Percentiles rank a stretch among this genome's conserved stretches.
Conservation (phyloP, 2,888 invertebrate genomes). For the Netelia inedita region DNA sequence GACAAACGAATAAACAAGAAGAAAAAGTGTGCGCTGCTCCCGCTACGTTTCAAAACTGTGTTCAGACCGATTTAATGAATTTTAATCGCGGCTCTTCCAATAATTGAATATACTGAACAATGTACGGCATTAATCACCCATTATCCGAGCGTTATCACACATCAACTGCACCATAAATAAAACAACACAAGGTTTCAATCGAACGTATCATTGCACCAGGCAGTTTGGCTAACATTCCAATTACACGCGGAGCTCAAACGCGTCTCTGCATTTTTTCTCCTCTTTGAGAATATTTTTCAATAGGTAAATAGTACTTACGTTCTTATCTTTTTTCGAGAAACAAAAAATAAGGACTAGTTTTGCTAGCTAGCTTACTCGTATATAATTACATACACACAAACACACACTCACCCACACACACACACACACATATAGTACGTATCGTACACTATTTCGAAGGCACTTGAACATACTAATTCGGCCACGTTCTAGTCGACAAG, state of each 20-base stretch:
- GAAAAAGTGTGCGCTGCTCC: slow-evolving; percentile 69
- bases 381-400: not conserved
- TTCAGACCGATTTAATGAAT: slow-evolving; percentile 79
- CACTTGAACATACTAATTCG: slow-evolving; percentile 70
- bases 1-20: slow-evolving; percentile 40
- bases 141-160: slow-evolving; percentile 46
- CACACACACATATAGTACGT: slow-evolving; percentile 16
- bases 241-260: slow-evolving; percentile 42
- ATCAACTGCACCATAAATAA: slow-evolving; percentile 30
- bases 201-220: slow-evolving; percentile 68
- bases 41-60: slow-evolving; percentile 81
- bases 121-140: slow-evolving; percentile 57
- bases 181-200: slow-evolving; percentile 41
- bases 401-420: not conserved
- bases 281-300: slow-evolving; percentile 51
- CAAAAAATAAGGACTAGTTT: slow-evolving; percentile 25
- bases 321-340: slow-evolving; percentile 16
- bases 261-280: slow-evolving; percentile 62
- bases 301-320: slow-evolving; percentile 53
- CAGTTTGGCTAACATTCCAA: slow-evolving; percentile 73
- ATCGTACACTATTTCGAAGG: slow-evolving; percentile 60
- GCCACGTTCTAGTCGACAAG: slow-evolving; percentile 75
- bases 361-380: slow-evolving; percentile 33
- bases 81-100: slow-evolving; percentile 67
- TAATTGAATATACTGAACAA: slow-evolving; percentile 79